These are phyloP conservation scores for Bombus turneri DNA, from an alignment of 1,140 invertebrate genomes.

Conservation along the genomic window DNA sequence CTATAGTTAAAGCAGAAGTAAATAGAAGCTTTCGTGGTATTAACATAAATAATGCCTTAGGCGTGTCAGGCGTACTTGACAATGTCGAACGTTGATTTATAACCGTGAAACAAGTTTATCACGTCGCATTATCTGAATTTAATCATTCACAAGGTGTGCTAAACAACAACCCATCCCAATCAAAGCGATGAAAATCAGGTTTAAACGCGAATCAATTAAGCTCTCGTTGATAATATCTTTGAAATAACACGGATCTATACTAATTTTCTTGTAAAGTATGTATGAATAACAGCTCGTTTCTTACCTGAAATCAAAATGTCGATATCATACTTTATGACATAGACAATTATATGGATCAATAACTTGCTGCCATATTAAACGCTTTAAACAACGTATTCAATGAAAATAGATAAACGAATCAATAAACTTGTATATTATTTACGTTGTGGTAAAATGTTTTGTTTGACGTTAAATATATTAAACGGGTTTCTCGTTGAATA, in stretches of 20 bases:
- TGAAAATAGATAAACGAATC: background rate
- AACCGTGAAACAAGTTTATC: constrained; percentile 1
- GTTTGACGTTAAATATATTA: background rate
- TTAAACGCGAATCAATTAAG: constrained; percentile 19
- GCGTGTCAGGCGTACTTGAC: constrained; percentile 1
- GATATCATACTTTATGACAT: background rate
- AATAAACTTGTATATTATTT: background rate
- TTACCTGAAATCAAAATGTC: background rate
- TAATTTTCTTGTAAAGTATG: background rate
- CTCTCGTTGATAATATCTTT: background rate
- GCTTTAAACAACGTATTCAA: background rate
- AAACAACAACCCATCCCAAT: background rate
- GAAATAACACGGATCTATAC: background rate
- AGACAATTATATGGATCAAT: background rate
- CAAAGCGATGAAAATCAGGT: background rate
- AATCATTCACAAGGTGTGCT: constrained; percentile 1
- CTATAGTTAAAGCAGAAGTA: constrained; percentile 7
- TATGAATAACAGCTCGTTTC: background rate
- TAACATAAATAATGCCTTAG: constrained; percentile 12
- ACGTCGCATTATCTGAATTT: constrained; percentile 8
- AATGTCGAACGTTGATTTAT: constrained; percentile 28
- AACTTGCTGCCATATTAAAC: background rate
- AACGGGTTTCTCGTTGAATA: no score
- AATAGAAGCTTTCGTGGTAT: background rate
- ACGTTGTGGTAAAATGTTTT: background rate